These are phyloP conservation scores for Dicycla oo DNA, from an alignment of 2,888 invertebrate species.

Conservation along the genomic window DNA sequence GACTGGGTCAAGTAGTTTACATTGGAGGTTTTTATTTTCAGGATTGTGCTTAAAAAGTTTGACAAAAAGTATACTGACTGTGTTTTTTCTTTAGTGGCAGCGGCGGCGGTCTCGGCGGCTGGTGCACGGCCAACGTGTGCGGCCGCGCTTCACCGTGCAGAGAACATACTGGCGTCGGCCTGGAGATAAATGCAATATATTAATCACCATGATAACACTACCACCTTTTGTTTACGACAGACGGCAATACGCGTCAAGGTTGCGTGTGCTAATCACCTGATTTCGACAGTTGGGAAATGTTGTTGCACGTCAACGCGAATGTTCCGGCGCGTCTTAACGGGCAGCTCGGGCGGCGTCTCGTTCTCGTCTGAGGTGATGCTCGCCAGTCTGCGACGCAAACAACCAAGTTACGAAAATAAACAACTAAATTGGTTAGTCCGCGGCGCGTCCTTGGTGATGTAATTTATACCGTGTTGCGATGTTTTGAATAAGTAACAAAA, in stretches of 20 bases:
- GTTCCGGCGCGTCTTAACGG: conserved; percentile 89
- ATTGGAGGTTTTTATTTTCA: conserved; percentile 29
- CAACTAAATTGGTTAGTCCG: conserved; percentile 41
- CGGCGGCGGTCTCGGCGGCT: conserved; percentile 95
- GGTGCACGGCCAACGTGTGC: conserved; percentile 88
- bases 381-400: conserved; percentile 75
- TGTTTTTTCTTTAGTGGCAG: conserved; percentile 98
- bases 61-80: conserved; percentile 93
- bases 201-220: conserved; percentile 17
- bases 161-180: conserved; percentile 80
- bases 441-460: conserved; percentile 51
- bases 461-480: conserved; percentile 51
- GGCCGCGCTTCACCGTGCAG: conserved; percentile 86
- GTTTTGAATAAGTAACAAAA: conserved; percentile 47
- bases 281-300: conserved; percentile 85
- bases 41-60: conserved; percentile 6
- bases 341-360: conserved; percentile 91
- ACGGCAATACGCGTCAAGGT: conserved; percentile 41
- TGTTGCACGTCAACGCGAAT: conserved; percentile 87
- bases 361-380: conserved; percentile 86
- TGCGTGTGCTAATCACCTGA: conserved; percentile 74
- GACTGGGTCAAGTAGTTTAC: conserved; percentile 54
- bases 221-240: conserved; percentile 8
- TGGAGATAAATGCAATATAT: conserved; percentile 50
- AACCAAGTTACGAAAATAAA: conserved; percentile 60